Percentiles rank a stretch among this genome's conserved stretches.
Evolutionary conservation across 2,113 vertebrate species (phyloP).

Genomic region (Conger conger): DNA sequence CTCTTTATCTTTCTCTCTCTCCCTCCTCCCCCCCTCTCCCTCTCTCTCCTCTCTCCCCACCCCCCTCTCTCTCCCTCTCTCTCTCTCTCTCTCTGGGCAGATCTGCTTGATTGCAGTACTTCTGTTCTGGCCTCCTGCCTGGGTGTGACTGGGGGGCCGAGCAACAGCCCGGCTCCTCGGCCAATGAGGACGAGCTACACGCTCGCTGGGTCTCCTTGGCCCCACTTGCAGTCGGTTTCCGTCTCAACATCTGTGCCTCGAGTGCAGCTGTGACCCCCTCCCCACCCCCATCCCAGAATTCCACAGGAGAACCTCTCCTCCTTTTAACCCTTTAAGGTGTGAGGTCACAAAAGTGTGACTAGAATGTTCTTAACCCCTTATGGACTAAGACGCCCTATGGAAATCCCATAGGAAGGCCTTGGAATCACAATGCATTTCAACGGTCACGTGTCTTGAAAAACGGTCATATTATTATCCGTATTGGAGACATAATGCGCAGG

Average conservation of each 20-base stretch:
- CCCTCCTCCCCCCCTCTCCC: background rate
- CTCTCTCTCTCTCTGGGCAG: background rate
- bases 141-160: conserved; percentile 35
- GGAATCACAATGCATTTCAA: too few species aligned
- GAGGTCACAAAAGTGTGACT: too few species aligned
- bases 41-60: background rate
- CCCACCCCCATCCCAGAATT: background rate
- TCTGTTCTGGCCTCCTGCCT: conserved; percentile 34
- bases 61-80: background rate
- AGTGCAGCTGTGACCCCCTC: background rate
- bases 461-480: too few species aligned
- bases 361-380: too few species aligned
- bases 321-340: too few species aligned
- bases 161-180: conserved; percentile 29
- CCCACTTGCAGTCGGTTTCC: background rate
- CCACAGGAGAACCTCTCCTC: background rate
- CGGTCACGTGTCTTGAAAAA: too few species aligned
- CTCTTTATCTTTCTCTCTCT: too few species aligned
- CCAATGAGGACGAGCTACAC: conserved; percentile 37
- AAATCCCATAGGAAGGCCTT: too few species aligned
- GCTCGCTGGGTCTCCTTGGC: background rate
- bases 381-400: too few species aligned
- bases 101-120: conserved; percentile 40
- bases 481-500: too few species aligned
- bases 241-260: conserved; percentile 39